A percentile compares a stretch with the other conserved stretches of the same genome.
Evolutionary conservation across 2,797 vertebrate species (phyloP).

Genomic region (Pseudomugil gertrudae): DNA sequence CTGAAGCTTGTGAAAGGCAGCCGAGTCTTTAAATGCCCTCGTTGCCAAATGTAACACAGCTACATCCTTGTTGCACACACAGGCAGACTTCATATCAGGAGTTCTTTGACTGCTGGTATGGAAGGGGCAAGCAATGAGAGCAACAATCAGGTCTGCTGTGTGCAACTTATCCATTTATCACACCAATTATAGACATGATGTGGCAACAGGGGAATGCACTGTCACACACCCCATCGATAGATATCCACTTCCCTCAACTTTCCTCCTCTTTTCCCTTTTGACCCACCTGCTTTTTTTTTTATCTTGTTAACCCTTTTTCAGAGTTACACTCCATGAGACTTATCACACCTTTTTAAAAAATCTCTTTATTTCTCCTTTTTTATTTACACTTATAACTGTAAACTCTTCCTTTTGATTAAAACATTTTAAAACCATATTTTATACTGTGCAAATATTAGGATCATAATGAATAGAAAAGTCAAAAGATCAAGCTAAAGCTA

Average conservation of each 20-base stretch:
- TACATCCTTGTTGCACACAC: constrained; percentile 57
- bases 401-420: constrained; percentile 14
- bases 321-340: neutral
- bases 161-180: constrained; percentile 63
- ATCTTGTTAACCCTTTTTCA: constrained; percentile 10
- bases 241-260: constrained; percentile 33
- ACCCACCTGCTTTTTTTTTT: constrained; percentile 13
- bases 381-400: constrained; percentile 5
- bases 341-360: constrained; percentile 10
- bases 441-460: neutral
- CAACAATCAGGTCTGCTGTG: constrained; percentile 50
- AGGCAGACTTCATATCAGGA: constrained; percentile 65
- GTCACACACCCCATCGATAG: constrained; percentile 40
- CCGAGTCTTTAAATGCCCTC: constrained; percentile 27
- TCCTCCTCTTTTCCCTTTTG: constrained; percentile 21
- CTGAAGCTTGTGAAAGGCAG: constrained; percentile 35
- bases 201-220: constrained; percentile 61
- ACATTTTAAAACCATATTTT: neutral
- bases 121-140: constrained; percentile 58
- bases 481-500: neutral
- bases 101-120: constrained; percentile 56
- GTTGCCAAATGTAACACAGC: constrained; percentile 64
- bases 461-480: neutral
- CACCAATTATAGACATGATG: constrained; percentile 59
- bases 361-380: constrained; percentile 22